Conservation (phyloP, 2,888 invertebrate species). For the Caenorhabditis japonica region DNA sequence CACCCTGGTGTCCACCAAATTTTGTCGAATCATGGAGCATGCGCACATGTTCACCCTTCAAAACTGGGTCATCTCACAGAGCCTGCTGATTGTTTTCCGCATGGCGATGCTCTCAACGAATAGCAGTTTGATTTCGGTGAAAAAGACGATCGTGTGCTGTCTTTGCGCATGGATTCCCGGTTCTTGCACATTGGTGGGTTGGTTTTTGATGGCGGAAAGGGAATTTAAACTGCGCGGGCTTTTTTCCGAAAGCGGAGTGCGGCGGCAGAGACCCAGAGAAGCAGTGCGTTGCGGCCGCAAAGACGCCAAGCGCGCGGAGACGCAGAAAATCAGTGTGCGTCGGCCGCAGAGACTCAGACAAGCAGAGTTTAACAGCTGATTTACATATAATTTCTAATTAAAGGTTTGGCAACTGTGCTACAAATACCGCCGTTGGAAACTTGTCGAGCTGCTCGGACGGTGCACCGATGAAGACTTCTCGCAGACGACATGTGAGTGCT, state of each 20-base stretch:
- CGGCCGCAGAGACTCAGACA: too few species aligned
- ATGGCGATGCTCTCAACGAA: background rate
- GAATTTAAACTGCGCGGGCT: too few species aligned
- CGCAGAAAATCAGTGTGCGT: too few species aligned
- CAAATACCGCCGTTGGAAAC: background rate
- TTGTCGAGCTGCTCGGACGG: background rate
- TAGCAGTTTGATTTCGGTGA: too few species aligned
- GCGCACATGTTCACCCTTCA: constrained; percentile 2
- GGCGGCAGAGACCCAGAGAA: too few species aligned
- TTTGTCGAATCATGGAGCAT: background rate
- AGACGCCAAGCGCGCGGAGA: too few species aligned
- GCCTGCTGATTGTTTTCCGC: constrained; percentile 2
- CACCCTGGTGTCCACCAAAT: background rate
- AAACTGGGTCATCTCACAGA: constrained; percentile 8
- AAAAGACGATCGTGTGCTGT: background rate
- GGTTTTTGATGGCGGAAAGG: background rate
- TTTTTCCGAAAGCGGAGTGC: too few species aligned
- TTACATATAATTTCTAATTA: too few species aligned
- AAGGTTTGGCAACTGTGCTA: background rate
- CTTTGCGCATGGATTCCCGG: background rate
- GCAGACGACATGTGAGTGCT: background rate
- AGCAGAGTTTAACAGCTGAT: too few species aligned
- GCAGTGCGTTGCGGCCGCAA: too few species aligned
- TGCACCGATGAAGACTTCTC: constrained; percentile 7
- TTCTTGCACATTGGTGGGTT: background rate